Percentiles rank a stretch among this genome's conserved stretches.
These are phyloP conservation scores for Drosophila sechellia DNA, from an alignment of 1,140 invertebrate species.

Conservation along the genomic window DNA sequence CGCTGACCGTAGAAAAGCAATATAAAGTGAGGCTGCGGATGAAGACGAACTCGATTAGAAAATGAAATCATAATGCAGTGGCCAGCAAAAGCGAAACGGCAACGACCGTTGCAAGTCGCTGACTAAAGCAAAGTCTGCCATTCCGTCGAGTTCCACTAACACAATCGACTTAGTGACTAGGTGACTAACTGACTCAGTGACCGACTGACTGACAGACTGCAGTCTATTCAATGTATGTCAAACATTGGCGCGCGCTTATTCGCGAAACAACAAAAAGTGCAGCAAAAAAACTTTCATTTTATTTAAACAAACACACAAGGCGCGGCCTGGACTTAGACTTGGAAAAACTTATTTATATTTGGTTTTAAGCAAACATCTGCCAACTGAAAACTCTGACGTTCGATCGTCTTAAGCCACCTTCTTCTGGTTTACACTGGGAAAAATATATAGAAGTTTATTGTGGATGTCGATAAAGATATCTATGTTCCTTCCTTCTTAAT, in stretches of 20 bases:
- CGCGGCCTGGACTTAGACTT: slow-evolving; percentile 62
- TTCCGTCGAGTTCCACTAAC: slow-evolving; percentile 47
- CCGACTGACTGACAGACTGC: slow-evolving; percentile 43
- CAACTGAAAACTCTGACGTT: slow-evolving; percentile 12
- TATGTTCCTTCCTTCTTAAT: too few relatives aligned
- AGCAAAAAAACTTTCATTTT: slow-evolving; percentile 80
- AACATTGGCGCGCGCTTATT: slow-evolving; percentile 65
- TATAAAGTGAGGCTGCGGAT: slow-evolving; percentile 43
- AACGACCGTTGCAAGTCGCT: slow-evolving; percentile 68
- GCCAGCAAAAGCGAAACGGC: slow-evolving; percentile 63
- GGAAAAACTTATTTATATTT: slow-evolving; percentile 83
- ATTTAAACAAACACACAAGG: slow-evolving; percentile 80
- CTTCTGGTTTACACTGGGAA: slow-evolving; percentile 21
- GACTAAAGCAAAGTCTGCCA: slow-evolving; percentile 68
- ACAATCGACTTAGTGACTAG: slow-evolving; percentile 28
- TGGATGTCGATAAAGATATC: not conserved
- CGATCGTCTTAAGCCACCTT: slow-evolving; percentile 20
- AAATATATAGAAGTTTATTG: not conserved
- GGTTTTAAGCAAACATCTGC: slow-evolving; percentile 67
- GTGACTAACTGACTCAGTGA: slow-evolving; percentile 10
- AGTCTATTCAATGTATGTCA: slow-evolving; percentile 75
- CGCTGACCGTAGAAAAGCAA: slow-evolving; percentile 58
- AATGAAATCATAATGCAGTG: slow-evolving; percentile 70
- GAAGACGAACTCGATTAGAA: slow-evolving; percentile 65
- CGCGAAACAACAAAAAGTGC: slow-evolving; percentile 47